These are phyloP conservation scores for Lacanobia oleracea DNA, from an alignment of 2,888 invertebrate species.

Conservation along the genomic window DNA sequence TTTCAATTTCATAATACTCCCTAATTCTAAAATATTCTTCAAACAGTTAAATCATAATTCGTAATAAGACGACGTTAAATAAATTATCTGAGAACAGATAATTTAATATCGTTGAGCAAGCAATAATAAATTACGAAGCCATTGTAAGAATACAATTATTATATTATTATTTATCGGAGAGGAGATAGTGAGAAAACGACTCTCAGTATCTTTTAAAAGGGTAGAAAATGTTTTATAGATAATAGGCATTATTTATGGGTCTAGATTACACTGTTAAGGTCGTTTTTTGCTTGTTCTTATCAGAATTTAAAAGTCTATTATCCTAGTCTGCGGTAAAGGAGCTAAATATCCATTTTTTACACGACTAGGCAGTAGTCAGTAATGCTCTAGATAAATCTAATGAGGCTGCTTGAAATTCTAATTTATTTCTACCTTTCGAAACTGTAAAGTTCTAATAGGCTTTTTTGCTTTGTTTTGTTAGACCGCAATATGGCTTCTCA, in stretches of 20 bases:
- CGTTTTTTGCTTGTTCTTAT: background rate
- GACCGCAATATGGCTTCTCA: background rate
- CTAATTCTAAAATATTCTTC: slow-evolving; percentile 17
- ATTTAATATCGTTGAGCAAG: slow-evolving; percentile 65
- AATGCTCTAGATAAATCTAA: background rate
- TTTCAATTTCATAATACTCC: slow-evolving; percentile 2
- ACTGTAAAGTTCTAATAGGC: no score
- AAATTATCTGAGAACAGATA: slow-evolving; percentile 62
- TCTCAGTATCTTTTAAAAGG: slow-evolving; percentile 10
- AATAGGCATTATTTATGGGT: slow-evolving; percentile 16
- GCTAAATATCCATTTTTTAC: background rate
- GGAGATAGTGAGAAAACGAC: slow-evolving; percentile 39
- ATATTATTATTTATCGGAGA: slow-evolving; percentile 53
- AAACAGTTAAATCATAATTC: slow-evolving; percentile 42
- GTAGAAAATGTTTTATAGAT: slow-evolving; percentile 25
- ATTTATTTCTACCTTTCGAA: no score
- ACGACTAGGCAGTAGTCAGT: background rate
- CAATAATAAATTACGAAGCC: slow-evolving; percentile 64
- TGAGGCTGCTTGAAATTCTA: background rate
- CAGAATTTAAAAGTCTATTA: background rate
- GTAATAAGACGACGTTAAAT: slow-evolving; percentile 53
- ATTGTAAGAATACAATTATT: slow-evolving; percentile 53
- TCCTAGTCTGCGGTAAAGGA: background rate
- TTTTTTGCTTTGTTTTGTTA: background rate
- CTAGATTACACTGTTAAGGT: background rate